A percentile compares a stretch with the other conserved stretches of the same genome.
These are phyloP conservation scores for Oreochromis aureus DNA, from an alignment of 2,113 vertebrate species.

Conservation along the genomic window DNA sequence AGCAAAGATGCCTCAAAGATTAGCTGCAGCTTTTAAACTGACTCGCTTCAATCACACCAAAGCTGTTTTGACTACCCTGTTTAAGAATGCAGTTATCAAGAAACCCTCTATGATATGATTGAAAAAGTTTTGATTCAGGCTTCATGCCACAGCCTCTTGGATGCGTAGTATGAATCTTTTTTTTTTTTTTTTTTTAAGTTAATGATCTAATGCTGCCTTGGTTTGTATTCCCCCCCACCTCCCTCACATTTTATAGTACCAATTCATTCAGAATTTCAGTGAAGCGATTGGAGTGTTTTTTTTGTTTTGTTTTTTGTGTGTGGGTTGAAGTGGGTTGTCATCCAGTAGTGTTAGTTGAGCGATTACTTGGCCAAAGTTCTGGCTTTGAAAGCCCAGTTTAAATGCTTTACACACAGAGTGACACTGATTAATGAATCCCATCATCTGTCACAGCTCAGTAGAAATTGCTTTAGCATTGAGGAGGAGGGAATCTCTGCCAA, in stretches of 20 bases:
- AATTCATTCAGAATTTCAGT: background rate
- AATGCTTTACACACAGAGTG: slow-evolving; percentile 49
- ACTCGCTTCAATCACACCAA: background rate
- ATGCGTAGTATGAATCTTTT: background rate
- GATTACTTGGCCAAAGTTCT: slow-evolving; percentile 29
- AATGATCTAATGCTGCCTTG: background rate
- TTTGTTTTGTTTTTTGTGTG: background rate
- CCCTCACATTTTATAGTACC: background rate
- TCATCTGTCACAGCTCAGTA: slow-evolving; percentile 61
- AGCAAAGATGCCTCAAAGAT: background rate
- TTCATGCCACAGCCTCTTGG: background rate
- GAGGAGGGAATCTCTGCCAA: slow-evolving; percentile 50
- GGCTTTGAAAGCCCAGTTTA: slow-evolving; percentile 42
- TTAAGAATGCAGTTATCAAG: background rate
- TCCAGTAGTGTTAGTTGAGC: background rate
- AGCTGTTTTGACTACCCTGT: background rate
- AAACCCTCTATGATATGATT: background rate
- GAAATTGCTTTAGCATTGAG: slow-evolving; percentile 50
- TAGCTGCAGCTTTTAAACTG: background rate
- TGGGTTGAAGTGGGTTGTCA: slow-evolving; percentile 5
- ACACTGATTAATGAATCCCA: slow-evolving; percentile 62
- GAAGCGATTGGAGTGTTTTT: background rate
- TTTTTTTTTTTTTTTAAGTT: background rate
- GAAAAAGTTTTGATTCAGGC: background rate
- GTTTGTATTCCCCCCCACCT: background rate